Percentiles rank a stretch among this genome's conserved stretches.
phyloP scores from a whole-genome alignment of 1,140 invertebrate species.

The Aphis gossypii region DNA sequence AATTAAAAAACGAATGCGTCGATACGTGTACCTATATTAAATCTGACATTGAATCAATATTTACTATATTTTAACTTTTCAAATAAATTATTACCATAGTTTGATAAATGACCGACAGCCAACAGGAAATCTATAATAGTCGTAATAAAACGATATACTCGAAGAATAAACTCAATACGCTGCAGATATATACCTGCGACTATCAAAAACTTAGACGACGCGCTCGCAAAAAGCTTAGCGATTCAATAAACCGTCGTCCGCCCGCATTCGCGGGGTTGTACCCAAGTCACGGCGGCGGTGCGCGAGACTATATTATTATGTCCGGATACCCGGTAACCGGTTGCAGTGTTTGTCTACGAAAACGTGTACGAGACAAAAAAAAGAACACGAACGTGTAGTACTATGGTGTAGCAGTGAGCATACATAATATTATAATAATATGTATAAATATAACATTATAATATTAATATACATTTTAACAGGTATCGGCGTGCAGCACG shows the following conservation, averaged over 20 bases:
- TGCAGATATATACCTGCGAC: background rate
- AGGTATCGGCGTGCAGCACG: background rate
- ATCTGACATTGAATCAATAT: background rate
- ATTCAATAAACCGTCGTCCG: background rate
- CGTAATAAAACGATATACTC: background rate
- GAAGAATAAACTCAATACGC: too few species aligned
- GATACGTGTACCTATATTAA: background rate
- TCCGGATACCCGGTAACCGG: background rate
- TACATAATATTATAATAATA: background rate
- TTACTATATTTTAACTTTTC: background rate
- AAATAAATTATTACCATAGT: background rate
- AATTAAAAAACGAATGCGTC: background rate
- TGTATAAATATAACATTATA: background rate
- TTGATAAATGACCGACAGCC: background rate
- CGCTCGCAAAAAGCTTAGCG: background rate
- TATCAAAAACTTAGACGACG: background rate
- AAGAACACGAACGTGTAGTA: background rate
- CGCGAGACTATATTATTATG: background rate
- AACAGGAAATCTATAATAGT: background rate
- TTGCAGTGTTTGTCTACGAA: background rate
- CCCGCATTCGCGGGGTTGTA: background rate
- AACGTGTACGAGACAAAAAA: background rate
- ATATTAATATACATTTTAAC: slow-evolving; percentile 4
- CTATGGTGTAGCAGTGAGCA: background rate
- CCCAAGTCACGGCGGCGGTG: background rate